phyloP scores from a whole-genome alignment of 2,113 vertebrate species.

The Bubo scandiacus region DNA sequence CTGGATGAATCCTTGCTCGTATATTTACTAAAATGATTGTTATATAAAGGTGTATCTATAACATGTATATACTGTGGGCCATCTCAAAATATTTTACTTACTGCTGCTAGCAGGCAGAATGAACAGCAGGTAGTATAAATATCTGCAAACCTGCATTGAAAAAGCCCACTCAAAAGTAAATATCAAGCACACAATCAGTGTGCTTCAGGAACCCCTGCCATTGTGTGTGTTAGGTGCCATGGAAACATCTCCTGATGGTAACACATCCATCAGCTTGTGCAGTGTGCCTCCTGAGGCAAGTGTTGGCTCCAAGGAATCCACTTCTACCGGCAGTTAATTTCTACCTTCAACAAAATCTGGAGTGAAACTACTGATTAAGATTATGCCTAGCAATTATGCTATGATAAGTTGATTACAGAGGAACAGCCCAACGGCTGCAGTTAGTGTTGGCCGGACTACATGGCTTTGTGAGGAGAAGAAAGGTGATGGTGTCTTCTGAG shows the following conservation, averaged over 20 bases:
- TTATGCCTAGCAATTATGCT: neutral
- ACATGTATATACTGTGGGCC: fast-evolving
- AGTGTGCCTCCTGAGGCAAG: neutral
- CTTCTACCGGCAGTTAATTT: neutral
- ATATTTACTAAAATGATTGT: neutral
- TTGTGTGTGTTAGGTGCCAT: constrained; percentile 18
- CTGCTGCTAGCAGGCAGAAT: neutral
- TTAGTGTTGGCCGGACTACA: neutral
- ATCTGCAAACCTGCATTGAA: neutral
- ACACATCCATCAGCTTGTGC: neutral
- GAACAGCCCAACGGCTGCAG: neutral
- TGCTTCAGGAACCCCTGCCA: neutral
- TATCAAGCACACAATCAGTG: fast-evolving
- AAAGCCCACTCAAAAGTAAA: neutral
- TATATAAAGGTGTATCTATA: neutral
- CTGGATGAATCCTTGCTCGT: fast-evolving
- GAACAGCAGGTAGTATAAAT: neutral
- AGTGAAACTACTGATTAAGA: neutral
- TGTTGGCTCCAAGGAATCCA: neutral
- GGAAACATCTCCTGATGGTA: constrained; percentile 39
- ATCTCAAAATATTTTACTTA: neutral
- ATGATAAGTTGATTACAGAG: neutral
- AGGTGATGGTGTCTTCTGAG: neutral
- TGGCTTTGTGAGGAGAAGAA: neutral
- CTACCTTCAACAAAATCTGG: neutral